Percentiles rank a stretch among this genome's conserved stretches.
Conservation (phyloP, 2,113 vertebrate genomes). For the Mirza zaza region DNA sequence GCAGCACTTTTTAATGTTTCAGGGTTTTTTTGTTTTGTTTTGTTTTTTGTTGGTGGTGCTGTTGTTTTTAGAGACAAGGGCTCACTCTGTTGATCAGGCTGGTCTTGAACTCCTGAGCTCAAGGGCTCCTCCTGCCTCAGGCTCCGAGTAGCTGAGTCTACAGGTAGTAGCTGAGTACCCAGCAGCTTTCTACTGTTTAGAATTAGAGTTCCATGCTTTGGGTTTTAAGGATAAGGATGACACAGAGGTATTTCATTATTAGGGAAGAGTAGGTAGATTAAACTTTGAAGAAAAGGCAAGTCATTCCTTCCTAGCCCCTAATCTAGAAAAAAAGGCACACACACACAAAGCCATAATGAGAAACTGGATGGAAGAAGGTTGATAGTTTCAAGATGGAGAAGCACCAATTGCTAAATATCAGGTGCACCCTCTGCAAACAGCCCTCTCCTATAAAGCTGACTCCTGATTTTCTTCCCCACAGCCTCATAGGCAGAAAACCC, state of each 20-base stretch:
- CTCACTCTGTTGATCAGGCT: not conserved
- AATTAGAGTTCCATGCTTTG: not conserved
- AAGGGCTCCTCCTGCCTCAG: not conserved
- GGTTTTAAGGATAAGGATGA: not conserved
- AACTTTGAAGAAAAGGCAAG: not conserved
- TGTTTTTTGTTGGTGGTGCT: not conserved
- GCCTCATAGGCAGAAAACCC: not conserved
- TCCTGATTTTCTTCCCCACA: not conserved
- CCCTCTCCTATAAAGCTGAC: not conserved
- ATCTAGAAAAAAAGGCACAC: not conserved
- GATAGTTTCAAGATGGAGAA: not conserved
- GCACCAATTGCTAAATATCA: not conserved
- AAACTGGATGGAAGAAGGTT: not conserved
- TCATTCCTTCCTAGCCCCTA: not conserved
- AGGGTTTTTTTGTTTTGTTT: not conserved
- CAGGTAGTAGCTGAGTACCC: not conserved
- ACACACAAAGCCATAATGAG: not conserved
- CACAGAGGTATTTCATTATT: not conserved
- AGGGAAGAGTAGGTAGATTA: not conserved
- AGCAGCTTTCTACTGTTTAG: not conserved
- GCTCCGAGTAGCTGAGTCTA: not conserved
- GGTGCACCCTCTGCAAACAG: not conserved
- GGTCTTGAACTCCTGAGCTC: not conserved
- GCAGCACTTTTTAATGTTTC: not conserved
- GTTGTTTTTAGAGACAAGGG: not conserved